Conservation (phyloP, 2,888 invertebrate species). For the Folsomia manolachei region DNA sequence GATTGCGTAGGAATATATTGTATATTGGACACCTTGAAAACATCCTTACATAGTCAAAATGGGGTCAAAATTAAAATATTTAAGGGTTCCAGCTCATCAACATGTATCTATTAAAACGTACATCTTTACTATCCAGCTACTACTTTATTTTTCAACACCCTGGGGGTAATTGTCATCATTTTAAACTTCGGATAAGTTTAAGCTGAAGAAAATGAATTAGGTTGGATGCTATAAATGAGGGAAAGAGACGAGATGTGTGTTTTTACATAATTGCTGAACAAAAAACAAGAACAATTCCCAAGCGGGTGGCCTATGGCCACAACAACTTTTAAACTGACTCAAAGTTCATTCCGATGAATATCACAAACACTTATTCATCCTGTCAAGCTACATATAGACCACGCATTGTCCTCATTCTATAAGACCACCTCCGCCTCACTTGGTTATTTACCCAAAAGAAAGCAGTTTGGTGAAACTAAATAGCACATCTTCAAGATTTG, state of each 20-base stretch:
- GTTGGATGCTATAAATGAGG: too few species aligned
- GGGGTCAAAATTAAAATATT: neutral
- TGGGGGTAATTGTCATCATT: neutral
- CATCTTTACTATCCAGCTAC: too few species aligned
- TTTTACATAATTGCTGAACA: conserved; percentile 4
- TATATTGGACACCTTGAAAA: too few species aligned
- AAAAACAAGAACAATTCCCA: conserved; percentile 4
- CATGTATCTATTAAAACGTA: too few species aligned
- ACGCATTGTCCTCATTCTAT: neutral
- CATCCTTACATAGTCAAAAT: neutral
- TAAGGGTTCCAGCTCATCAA: too few species aligned
- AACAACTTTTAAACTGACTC: neutral
- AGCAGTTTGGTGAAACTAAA: too few species aligned
- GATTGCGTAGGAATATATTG: too few species aligned
- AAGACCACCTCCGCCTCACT: neutral
- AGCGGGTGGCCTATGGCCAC: conserved; percentile 2
- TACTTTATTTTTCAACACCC: too few species aligned
- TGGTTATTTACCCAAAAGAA: too few species aligned
- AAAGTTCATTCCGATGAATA: neutral
- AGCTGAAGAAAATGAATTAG: conserved; percentile 1
- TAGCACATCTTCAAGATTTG: too few species aligned
- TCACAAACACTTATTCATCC: neutral
- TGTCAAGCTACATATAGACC: neutral
- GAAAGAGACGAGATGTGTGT: conserved; percentile 4
- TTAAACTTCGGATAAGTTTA: conserved; percentile 7